These are phyloP conservation scores for Campoplex nolae DNA, from an alignment of 2,888 invertebrate species.

Conservation along the genomic window DNA sequence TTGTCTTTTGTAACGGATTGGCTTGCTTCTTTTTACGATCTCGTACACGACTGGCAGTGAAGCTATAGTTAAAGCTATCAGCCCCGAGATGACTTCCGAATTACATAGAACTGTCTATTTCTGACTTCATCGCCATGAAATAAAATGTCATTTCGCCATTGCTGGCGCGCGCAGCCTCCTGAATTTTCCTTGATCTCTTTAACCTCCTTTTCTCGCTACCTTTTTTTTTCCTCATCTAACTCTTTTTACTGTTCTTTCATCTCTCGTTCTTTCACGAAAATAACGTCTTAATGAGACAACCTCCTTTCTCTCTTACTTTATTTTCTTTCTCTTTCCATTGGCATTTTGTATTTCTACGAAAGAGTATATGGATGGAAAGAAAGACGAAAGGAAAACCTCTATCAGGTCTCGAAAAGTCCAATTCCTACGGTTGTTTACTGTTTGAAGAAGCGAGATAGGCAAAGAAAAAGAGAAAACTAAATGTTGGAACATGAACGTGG, in stretches of 20 bases:
- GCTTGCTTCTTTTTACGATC: conserved; percentile 1
- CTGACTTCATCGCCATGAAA: conserved; percentile 35
- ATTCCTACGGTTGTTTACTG: conserved; percentile 70
- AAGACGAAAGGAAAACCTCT: conserved; percentile 53
- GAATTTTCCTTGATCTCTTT: conserved; percentile 7
- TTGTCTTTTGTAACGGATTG: neutral
- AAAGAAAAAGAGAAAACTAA: conserved; percentile 21
- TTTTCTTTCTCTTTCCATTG: neutral
- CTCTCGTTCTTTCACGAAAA: conserved; percentile 44
- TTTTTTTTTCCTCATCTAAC: neutral
- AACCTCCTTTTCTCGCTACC: neutral
- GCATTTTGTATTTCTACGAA: neutral
- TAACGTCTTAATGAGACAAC: conserved; percentile 70
- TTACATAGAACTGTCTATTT: conserved; percentile 20
- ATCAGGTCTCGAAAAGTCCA: conserved; percentile 69
- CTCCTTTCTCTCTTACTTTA: conserved; percentile 31
- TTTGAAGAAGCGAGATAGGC: conserved; percentile 30
- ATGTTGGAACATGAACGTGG: conserved; percentile 16
- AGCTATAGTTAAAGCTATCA: conserved; percentile 42
- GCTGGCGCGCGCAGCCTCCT: conserved; percentile 5
- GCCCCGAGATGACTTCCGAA: conserved; percentile 51
- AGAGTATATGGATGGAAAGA: conserved; percentile 30
- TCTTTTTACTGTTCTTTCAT: conserved; percentile 28
- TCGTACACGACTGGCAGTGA: neutral
- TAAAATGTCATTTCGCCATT: conserved; percentile 31